Evolutionary conservation across 2,888 invertebrate genomes (phyloP).

Genomic region (Tenodera sinensis): DNA sequence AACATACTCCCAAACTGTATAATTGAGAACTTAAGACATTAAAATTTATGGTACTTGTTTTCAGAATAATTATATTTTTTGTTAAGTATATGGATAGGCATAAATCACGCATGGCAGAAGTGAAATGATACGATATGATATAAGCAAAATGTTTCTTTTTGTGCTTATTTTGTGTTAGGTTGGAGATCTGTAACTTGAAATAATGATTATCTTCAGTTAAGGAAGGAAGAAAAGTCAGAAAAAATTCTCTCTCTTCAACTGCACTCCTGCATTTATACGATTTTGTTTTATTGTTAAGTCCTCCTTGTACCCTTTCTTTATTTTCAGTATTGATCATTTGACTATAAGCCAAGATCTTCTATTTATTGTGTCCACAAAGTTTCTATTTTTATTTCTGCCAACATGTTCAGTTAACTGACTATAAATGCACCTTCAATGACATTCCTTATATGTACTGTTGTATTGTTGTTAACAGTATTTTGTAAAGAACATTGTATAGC

Average conservation of each 20-base stretch:
- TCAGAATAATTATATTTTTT: constrained; percentile 1
- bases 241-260: not conserved
- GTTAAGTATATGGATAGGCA: not conserved
- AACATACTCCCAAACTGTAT: not conserved
- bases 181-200: not conserved
- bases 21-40: not conserved
- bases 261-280: not conserved
- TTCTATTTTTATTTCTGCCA: not conserved
- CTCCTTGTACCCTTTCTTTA: not conserved
- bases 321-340: not conserved
- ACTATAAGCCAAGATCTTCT: not conserved
- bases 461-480: constrained; percentile 1
- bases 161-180: not conserved
- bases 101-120: not conserved
- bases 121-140: not conserved
- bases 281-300: not conserved
- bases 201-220: not conserved
- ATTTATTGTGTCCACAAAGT: not conserved
- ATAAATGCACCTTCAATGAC: not conserved
- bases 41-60: not conserved
- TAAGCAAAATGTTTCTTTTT: not conserved
- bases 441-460: not conserved
- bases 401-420: not conserved
- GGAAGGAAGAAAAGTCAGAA: not conserved
- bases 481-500: not conserved